These are phyloP conservation scores for Sapajus apella DNA, from an alignment of 2,113 vertebrate genomes.

Conservation along the genomic window DNA sequence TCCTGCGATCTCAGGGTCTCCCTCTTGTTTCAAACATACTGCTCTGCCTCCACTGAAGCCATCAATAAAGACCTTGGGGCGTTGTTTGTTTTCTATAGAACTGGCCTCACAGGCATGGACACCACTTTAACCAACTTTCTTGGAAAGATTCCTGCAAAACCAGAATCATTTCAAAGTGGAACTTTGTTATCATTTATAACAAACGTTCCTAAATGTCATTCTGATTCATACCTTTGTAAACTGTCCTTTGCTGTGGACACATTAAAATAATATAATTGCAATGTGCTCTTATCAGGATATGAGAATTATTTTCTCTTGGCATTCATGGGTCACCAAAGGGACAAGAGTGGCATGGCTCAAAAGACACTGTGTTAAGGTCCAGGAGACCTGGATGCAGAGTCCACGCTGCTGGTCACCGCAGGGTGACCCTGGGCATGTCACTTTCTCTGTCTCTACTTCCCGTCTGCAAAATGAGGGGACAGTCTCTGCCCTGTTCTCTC, in stretches of 20 bases:
- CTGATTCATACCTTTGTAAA: neutral
- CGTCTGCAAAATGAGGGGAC: neutral
- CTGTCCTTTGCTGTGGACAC: neutral
- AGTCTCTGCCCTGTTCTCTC: neutral
- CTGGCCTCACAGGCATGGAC: neutral
- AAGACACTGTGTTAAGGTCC: neutral
- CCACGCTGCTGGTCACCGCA: accelerated
- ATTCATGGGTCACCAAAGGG: neutral
- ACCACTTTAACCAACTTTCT: neutral
- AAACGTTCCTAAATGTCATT: neutral
- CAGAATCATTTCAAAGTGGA: neutral
- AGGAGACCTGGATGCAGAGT: neutral
- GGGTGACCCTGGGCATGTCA: neutral
- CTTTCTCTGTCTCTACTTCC: neutral
- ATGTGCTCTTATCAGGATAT: neutral
- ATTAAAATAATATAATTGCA: neutral
- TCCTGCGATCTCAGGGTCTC: neutral
- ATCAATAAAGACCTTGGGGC: neutral
- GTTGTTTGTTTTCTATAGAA: neutral
- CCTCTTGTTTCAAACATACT: neutral
- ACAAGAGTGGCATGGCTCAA: neutral
- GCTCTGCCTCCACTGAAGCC: neutral
- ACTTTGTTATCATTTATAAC: neutral
- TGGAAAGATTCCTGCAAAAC: neutral
- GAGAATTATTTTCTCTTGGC: neutral